Evolutionary conservation across 2,888 invertebrate species (phyloP).

Genomic region (Apomyelois bistriatella): DNA sequence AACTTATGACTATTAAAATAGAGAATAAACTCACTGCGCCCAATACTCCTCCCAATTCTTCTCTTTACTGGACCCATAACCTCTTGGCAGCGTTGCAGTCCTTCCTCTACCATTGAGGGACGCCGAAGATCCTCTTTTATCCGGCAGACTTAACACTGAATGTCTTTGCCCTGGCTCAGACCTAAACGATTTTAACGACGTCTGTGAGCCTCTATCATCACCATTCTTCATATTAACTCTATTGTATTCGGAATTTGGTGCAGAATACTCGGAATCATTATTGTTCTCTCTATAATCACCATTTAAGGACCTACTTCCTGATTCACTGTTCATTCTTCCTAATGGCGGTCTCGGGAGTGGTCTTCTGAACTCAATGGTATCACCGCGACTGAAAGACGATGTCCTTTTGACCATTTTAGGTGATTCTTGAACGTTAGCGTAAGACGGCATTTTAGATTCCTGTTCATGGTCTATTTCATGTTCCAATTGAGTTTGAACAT

Average conservation of each 20-base stretch:
- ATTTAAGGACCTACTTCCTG: slow-evolving; percentile 36
- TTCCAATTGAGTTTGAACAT: slow-evolving; percentile 69
- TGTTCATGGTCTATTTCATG: slow-evolving; percentile 67
- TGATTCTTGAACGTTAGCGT: slow-evolving; percentile 60
- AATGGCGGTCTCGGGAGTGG: slow-evolving; percentile 45
- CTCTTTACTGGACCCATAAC: slow-evolving; percentile 63
- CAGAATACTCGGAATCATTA: slow-evolving; percentile 38
- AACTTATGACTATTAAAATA: neutral
- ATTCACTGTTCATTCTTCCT: slow-evolving; percentile 36
- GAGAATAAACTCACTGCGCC: slow-evolving; percentile 59
- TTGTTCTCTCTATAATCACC: slow-evolving; percentile 39
- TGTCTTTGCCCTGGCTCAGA: slow-evolving; percentile 59
- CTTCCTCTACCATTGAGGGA: slow-evolving; percentile 53
- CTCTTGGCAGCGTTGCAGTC: slow-evolving; percentile 65
- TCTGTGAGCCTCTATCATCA: slow-evolving; percentile 56
- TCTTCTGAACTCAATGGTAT: slow-evolving; percentile 47
- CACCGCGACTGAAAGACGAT: slow-evolving; percentile 48
- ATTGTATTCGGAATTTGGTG: slow-evolving; percentile 35
- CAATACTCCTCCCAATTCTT: slow-evolving; percentile 75
- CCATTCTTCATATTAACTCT: slow-evolving; percentile 54
- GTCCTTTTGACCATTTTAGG: slow-evolving; percentile 56
- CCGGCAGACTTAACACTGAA: slow-evolving; percentile 57
- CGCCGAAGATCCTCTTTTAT: slow-evolving; percentile 46
- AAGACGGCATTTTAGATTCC: slow-evolving; percentile 57
- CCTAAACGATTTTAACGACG: slow-evolving; percentile 60